Base-by-base conservation (phyloP, 2,888 invertebrate species). In the Chloroclystis v-ata region DNA sequence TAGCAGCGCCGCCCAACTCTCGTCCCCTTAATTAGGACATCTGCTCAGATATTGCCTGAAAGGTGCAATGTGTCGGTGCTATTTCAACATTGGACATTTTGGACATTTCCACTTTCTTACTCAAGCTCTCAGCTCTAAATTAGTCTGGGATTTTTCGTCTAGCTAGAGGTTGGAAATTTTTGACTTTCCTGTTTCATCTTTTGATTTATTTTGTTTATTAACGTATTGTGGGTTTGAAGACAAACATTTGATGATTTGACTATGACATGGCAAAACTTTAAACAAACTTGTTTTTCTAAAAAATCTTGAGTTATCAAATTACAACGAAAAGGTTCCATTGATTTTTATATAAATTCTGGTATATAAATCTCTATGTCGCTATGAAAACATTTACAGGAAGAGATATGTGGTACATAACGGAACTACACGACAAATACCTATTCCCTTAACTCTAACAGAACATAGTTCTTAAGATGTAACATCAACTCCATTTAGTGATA, bases 21-120 rank as follows among this genome's bases (percentile, higher is more conserved):
- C 78, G 75, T 75, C 72, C 72, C 76, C 74, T 79, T 85, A 83
- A 85, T 85, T 85, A 84, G 82, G 81, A 78, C 83, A 84, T 84
- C 84, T 83, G 80, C 73, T 70, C 63, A 59, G 76, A 82, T 83
- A 84, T 84, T 84, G 78, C 69, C 65, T 72, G 70, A 81, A 78
- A 83, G 82, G 84, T 84, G 74, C 68, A 54, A 58, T 57, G 60
- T 58, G 56, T 47, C 38, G 50, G 45, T 56, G 67, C 52, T 62
- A 52, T 68, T 33, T 43, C 64, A 43, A 59, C 60, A 28, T 54
- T 16, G 41, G 55, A 43, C 52, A 48, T 38, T 51, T 52, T 16
- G 41, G 55, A 43, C 52, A 48, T 38, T 51, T 46, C 11, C 20
- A 28, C 4, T 40, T 32, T 28, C 26, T 35, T 20, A 10, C 35